Evolutionary conservation across 2,888 invertebrate genomes (phyloP), one percentile per base, ranked within the genome.

Genomic region (Chrysolina oricalcia): DNA sequence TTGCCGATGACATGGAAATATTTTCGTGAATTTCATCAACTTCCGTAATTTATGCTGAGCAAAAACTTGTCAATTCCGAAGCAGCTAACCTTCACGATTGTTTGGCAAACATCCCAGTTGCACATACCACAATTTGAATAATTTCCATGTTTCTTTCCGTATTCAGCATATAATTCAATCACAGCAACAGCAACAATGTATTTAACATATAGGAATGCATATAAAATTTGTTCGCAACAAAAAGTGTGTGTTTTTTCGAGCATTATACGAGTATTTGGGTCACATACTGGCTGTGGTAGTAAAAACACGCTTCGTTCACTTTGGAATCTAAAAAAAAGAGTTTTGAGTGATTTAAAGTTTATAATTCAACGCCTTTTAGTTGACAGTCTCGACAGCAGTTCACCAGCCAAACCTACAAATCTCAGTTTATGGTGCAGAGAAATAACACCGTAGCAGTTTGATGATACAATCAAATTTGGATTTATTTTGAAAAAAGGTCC

Each of bases 301-400:
- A 64, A 74, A 74, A 70, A 74, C 63, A 35, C 67, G 65, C 41
- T 59, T 15, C 17, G 27, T 62, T 71, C 56, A 41, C 53, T 72
- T 68, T 63, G 43, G 72, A 75, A 72, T 71, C 23, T 50, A 67
- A 72, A 68, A 72, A 75, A 64, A 59, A 68, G 67, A 66, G 19
- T 72, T 71, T 35, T 53, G 75, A 72, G 75, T 72, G 75, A 72
- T 75, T 75, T 75, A 72, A 67, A 67, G 75, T 68, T 72, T 68
- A 72, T 75, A 72, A 75, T 74, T 74, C 67, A 71, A 50, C n/a
- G 71, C 27, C 71, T 75, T 53, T 50, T n/a, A 67, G 41, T 46
- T 67, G 72, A 59, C 67, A 66, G 43, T 21, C 59, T 41, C 19
- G 71, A 67, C 73, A 68, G 17, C 50, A 41, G 66, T 46, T 56